Conservation (phyloP, 2,797 vertebrate species). For the Rachycentron canadum region DNA sequence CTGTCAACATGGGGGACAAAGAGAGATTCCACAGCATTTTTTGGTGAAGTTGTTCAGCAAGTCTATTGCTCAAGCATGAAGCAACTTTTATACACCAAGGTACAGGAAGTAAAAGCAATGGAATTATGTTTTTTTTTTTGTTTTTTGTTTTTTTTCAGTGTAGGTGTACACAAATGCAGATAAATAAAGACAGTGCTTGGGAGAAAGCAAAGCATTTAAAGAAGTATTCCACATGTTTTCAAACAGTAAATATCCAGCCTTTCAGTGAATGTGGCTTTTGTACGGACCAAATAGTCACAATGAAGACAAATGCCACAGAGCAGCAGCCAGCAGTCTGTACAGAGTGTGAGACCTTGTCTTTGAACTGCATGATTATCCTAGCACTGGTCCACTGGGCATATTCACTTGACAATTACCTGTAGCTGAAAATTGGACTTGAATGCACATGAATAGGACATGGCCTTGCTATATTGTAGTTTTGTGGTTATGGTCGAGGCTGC, state of each 20-base stretch:
- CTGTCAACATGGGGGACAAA: background rate
- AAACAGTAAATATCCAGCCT: background rate
- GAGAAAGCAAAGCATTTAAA: background rate
- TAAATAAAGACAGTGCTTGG: background rate
- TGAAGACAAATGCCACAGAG: background rate
- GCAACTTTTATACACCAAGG: background rate
- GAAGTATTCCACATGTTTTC: background rate
- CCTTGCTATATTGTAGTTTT: background rate
- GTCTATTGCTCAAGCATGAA: background rate
- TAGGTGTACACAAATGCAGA: background rate
- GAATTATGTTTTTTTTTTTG: background rate
- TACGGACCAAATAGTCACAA: background rate
- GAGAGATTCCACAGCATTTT: background rate
- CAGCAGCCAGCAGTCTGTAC: background rate
- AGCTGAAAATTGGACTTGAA: background rate
- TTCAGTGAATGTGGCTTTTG: constrained; percentile 9
- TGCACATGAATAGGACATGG: background rate
- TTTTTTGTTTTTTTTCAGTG: background rate
- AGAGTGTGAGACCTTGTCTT: background rate
- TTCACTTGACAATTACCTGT: background rate
- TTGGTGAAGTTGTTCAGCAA: constrained; percentile 8
- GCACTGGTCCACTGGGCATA: background rate
- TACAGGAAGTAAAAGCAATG: background rate
- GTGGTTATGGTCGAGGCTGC: background rate
- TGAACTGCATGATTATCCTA: background rate